phyloP scores from a whole-genome alignment of 2,888 invertebrate genomes.

The Himalopsyche japonica region DNA sequence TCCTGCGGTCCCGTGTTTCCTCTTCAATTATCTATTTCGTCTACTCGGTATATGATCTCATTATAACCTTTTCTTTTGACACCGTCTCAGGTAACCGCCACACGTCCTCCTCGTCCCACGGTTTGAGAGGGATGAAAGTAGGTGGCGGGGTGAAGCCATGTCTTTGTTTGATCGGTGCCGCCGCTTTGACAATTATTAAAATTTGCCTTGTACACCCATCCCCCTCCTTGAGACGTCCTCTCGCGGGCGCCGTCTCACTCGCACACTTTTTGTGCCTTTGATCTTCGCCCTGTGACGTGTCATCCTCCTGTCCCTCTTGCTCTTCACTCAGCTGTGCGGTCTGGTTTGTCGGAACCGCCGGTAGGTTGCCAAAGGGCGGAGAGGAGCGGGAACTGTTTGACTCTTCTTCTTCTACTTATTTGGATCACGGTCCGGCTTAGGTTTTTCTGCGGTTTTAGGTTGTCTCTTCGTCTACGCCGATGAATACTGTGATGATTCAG shows the following conservation, averaged over 20 bases:
- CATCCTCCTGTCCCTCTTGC: slow-evolving; percentile 4
- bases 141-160: not conserved
- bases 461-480: not conserved
- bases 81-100: not conserved
- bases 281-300: slow-evolving; percentile 17
- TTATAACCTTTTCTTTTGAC: slow-evolving; percentile 9
- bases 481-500: not conserved
- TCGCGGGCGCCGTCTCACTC: slow-evolving; percentile 9
- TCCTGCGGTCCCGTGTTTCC: not conserved
- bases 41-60: not conserved
- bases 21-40: not conserved
- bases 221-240: slow-evolving; percentile 10
- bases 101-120: not conserved
- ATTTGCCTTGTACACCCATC: slow-evolving; percentile 54
- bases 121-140: not conserved
- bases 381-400: not conserved
- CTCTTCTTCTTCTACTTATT: not conserved
- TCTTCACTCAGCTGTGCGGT: not conserved
- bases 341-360: not conserved
- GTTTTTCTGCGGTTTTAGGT: not conserved
- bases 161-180: slow-evolving; percentile 59
- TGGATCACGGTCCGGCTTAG: not conserved
- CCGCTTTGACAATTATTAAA: slow-evolving; percentile 66
- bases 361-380: not conserved
- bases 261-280: slow-evolving; percentile 45